Conservation (phyloP, 2,888 invertebrate species). For the Caenorhabditis auriculariae region DNA sequence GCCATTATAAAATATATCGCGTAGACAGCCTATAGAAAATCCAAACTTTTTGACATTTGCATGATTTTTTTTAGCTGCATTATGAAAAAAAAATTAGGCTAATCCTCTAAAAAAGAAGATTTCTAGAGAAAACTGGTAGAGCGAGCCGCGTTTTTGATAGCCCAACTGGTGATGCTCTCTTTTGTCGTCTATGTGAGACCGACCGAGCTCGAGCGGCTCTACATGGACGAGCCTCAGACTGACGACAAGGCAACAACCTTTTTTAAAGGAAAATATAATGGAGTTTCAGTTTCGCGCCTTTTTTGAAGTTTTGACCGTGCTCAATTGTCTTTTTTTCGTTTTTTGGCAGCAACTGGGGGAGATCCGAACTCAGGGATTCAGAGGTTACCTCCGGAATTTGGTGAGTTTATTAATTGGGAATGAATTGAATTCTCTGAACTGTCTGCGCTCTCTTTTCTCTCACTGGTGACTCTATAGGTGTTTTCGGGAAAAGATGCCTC, state of each 20-base stretch:
- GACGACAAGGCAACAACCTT: slow-evolving; percentile 29
- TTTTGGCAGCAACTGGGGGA: slow-evolving; percentile 90
- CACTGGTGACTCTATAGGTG: too few relatives aligned
- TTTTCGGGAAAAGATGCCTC: too few relatives aligned
- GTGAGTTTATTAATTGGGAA: slow-evolving; percentile 72
- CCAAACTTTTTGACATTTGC: too few relatives aligned
- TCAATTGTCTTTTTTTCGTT: slow-evolving; percentile 84
- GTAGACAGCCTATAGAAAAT: not conserved
- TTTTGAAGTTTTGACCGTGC: slow-evolving; percentile 81
- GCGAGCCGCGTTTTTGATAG: slow-evolving; percentile 81
- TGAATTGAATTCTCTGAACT: too few relatives aligned
- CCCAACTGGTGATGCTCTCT: slow-evolving; percentile 85
- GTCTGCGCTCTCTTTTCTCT: too few relatives aligned
- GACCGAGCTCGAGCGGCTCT: slow-evolving; percentile 70
- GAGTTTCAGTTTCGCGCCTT: slow-evolving; percentile 71
- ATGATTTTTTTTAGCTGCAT: too few relatives aligned
- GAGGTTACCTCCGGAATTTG: slow-evolving; percentile 86
- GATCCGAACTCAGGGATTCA: slow-evolving; percentile 87
- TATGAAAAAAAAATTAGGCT: too few relatives aligned
- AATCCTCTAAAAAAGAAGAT: slow-evolving; percentile 1
- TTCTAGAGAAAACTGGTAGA: slow-evolving; percentile 86
- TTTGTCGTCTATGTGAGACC: slow-evolving; percentile 89
- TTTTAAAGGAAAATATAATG: not conserved
- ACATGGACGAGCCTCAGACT: slow-evolving; percentile 45
- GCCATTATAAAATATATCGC: not conserved